Evolutionary conservation across 2,888 invertebrate species (phyloP), one percentile per base, ranked within the genome.

Genomic region (Galerucella nymphaeae): DNA sequence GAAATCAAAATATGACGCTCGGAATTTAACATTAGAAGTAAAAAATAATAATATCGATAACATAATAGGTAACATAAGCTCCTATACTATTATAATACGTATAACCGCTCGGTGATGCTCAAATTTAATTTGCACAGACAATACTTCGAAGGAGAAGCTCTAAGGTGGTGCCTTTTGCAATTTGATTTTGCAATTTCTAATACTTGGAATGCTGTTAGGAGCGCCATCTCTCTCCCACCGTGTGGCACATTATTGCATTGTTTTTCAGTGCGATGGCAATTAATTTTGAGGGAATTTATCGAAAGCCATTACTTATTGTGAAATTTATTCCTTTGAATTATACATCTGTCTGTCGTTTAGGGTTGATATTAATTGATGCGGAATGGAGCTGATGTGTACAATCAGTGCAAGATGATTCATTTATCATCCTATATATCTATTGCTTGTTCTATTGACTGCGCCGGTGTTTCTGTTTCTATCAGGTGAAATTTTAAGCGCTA

Each of bases 121-220:
- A 68, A 76, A 76, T 74, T 76, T 72, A 76, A 76, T 76, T 76
- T 76, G 70, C 70, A 74, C 70, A 74, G 76, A 76, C 76, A 76
- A 76, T 74, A 74, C 74, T 70, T 67, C 71, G 70, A 57, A 66
- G 73, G 67, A 38, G 70, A 45, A 42, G 63, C 48, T n/a, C n/a
- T 57, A 66, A 72, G 69, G 72, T 75, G 73, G 68, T 74, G 76
- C 73, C 72, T 74, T 58, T 67, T 72, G 72, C 73, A 72, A 76
- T 76, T 76, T 74, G 76, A 76, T 76, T 74, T 76, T 68, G 73
- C 67, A 70, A 74, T 76, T 76, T 72, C 74, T 76, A 73, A 76
- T 76, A 76, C 71, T 68, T 23, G 74, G 68, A 72, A 74, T 70
- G 74, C 72, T 62, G 61, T 42, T 62, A 42, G 5, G 18, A 18